Percentiles rank a stretch among this genome's conserved stretches.
phyloP scores from a whole-genome alignment of 2,888 invertebrate species.

The Tanypteryx hageni region DNA sequence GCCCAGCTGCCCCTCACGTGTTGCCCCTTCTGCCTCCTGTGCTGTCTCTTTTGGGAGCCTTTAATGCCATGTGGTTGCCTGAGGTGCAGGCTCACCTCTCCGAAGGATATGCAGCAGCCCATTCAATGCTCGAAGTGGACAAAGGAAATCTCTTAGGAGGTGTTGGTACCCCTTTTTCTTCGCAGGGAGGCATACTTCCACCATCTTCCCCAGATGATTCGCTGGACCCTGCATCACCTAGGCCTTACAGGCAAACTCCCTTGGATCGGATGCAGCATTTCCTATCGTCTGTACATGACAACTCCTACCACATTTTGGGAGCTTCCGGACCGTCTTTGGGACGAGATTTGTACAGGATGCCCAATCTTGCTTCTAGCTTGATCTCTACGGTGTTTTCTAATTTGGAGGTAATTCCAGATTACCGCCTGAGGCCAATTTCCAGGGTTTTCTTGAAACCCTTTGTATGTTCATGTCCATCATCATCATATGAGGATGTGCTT shows the following conservation, averaged over 20 bases:
- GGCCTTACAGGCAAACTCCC: slow-evolving; percentile 74
- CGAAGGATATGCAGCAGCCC: slow-evolving; percentile 82
- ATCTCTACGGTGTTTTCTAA: slow-evolving; percentile 84
- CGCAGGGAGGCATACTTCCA: slow-evolving; percentile 58
- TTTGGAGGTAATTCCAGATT: slow-evolving; percentile 87
- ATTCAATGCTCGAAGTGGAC: slow-evolving; percentile 86
- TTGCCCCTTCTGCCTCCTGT: slow-evolving; percentile 88
- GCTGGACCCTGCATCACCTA: slow-evolving; percentile 74
- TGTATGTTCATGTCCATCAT: slow-evolving; percentile 89
- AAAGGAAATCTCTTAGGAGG: slow-evolving; percentile 84
- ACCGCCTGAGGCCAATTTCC: slow-evolving; percentile 88
- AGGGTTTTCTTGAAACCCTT: slow-evolving; percentile 91
- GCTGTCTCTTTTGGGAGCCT: slow-evolving; percentile 85
- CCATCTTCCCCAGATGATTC: slow-evolving; percentile 66
- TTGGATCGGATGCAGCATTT: slow-evolving; percentile 91
- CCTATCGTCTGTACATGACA: slow-evolving; percentile 87
- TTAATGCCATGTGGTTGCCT: slow-evolving; percentile 88
- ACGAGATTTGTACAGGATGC: slow-evolving; percentile 88
- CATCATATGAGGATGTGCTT: slow-evolving; percentile 85
- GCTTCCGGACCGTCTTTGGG: slow-evolving; percentile 89
- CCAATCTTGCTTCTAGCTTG: slow-evolving; percentile 86
- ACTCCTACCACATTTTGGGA: slow-evolving; percentile 88
- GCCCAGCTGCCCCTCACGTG: slow-evolving; percentile 91
- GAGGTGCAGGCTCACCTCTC: slow-evolving; percentile 81
- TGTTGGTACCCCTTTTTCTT: slow-evolving; percentile 56